Evolutionary conservation across 2,797 vertebrate genomes (phyloP), one percentile per base, ranked within the genome.

Genomic region (Rhyacichthys aspro): DNA sequence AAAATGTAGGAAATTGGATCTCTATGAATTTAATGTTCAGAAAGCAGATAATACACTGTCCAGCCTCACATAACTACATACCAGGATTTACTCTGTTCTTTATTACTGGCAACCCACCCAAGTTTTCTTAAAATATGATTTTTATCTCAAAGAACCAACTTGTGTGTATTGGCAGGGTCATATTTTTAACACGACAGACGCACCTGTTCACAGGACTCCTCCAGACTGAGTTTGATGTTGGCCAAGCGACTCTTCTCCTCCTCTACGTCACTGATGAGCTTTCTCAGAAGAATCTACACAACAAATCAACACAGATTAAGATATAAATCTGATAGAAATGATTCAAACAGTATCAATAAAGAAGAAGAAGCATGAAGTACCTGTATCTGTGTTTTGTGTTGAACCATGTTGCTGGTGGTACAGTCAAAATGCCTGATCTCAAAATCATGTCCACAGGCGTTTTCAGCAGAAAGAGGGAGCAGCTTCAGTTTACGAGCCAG

Each of bases 401-500:
- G 95, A 46, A 86, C 82, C 45, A 93, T 87, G 79, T 86, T 91
- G 52, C 82, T 88, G 19, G 88, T 68, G 46, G 92, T 92, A 55
- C 78, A 86, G 43, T 96, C 93, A 48, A 91, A 90, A 41, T 93
- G 91, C 33, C 87, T 92, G 82, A 99, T 95, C 84, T 96, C 94
- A 74, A 97, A 98, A 82, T 98, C 94, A 0, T 91, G 90, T 55
- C 95, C 95, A 70, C 93, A 93, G 67, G 96, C 95, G 48, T 98
- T 96, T 84, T 97, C 94, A 63, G 95, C 94, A 39, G 92, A 91
- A 44, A 89, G 74, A 1, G 97, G 96, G 36, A 98, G 94, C 63
- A 99, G 91, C 88, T 98, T 97, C 76, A 98, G 84, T 74, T 98
- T 98, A 68, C 97, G 92, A 56, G 96, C 96, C 80, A 97, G 63